phyloP scores from a whole-genome alignment of 1,140 invertebrate genomes.

The Cyclina sinensis region DNA sequence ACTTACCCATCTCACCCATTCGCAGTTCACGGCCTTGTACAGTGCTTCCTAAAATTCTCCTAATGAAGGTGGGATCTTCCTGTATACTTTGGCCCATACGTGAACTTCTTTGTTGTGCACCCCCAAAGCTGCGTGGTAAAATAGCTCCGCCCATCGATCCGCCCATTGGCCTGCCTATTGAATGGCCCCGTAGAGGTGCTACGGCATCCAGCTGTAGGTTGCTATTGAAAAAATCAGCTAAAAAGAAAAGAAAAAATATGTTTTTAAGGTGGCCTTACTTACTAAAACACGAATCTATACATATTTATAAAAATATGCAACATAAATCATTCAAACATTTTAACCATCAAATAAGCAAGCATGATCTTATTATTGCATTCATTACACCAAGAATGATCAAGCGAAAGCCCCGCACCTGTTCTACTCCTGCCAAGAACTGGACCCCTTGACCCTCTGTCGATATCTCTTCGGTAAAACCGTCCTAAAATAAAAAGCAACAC shows the following conservation, averaged over 20 bases:
- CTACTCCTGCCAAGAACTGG: background rate
- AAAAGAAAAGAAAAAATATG: too few relatives aligned
- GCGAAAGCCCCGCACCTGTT: too few relatives aligned
- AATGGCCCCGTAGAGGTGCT: background rate
- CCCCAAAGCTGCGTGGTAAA: background rate
- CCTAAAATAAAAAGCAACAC: background rate
- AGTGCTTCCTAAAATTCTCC: constrained; percentile 42
- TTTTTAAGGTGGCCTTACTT: too few relatives aligned
- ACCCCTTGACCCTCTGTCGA: background rate
- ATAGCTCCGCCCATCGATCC: too few relatives aligned
- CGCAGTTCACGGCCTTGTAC: constrained; percentile 45
- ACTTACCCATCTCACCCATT: constrained; percentile 59
- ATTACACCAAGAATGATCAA: too few relatives aligned
- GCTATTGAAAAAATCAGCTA: constrained; percentile 52
- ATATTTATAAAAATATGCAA: too few relatives aligned
- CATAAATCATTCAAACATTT: too few relatives aligned
- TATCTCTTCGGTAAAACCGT: background rate
- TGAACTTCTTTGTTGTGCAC: background rate
- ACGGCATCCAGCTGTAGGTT: constrained; percentile 40
- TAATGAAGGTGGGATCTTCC: constrained; percentile 20
- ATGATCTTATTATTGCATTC: too few relatives aligned
- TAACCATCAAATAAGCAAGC: too few relatives aligned
- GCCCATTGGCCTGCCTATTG: background rate
- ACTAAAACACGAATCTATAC: background rate
- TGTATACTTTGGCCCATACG: background rate